phyloP scores from a whole-genome alignment of 1,140 invertebrate species.

The Euwallacea fornicatus region DNA sequence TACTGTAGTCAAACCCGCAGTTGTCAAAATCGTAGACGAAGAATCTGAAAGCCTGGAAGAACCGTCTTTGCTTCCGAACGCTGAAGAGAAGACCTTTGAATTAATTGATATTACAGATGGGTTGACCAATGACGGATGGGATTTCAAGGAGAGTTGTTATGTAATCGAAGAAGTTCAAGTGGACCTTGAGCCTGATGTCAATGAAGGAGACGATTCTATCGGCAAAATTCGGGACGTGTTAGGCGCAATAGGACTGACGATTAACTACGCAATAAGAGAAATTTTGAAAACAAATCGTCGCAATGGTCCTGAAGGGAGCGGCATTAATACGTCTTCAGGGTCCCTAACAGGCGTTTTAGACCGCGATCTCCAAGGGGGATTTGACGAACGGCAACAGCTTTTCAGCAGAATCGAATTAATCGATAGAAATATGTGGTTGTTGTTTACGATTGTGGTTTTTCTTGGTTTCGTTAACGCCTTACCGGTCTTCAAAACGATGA shows the following conservation, averaged over 20 bases:
- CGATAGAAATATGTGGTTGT: conserved; percentile 17
- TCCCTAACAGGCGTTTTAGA: background rate
- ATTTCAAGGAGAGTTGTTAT: background rate
- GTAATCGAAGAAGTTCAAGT: background rate
- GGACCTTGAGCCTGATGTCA: background rate
- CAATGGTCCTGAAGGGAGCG: background rate
- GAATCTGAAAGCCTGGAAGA: background rate
- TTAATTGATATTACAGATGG: conserved; percentile 4
- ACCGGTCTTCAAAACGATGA: conserved; percentile 4
- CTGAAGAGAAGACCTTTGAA: conserved; percentile 18
- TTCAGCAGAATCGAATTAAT: background rate
- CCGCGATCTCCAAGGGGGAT: background rate
- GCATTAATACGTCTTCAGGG: background rate
- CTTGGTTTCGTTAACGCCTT: conserved; percentile 15
- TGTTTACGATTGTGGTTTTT: conserved; percentile 20
- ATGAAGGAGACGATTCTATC: background rate
- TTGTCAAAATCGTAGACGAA: too few species aligned
- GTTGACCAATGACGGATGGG: background rate
- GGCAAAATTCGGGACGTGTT: conserved; percentile 21
- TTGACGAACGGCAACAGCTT: conserved; percentile 11
- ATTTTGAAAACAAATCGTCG: conserved; percentile 16
- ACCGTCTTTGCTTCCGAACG: background rate
- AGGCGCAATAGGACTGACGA: conserved; percentile 17
- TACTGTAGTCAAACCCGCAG: too few species aligned
- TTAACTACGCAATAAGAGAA: conserved; percentile 16